Evolutionary conservation across 92 coral and sea anemone genomes (phyloP), one percentile per base, ranked within the genome.

Genomic region (Desmophyllum pertusum): DNA sequence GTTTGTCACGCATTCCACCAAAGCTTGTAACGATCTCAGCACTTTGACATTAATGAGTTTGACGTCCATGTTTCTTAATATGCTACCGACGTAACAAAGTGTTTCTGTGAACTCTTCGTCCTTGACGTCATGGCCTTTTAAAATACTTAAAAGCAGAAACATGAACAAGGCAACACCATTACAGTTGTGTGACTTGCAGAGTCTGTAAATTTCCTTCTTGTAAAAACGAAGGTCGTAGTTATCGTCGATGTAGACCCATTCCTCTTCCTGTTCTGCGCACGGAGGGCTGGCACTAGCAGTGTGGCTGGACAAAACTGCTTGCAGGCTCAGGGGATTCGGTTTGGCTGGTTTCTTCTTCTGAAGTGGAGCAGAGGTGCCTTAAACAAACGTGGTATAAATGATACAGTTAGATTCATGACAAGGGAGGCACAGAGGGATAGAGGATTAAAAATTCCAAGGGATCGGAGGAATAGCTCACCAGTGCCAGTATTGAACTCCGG

Each of bases 1-100:
- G 79, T 82, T 89, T 46, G 87, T 89, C 51, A 92, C 93, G 80
- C 98, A 92, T 68, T 96, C 98, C 61, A 94, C 91, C 79, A 96
- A 70, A 5, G 88, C 93, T 83, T 96, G 99, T 27, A 96, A 83
- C 55, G 99, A 89, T 76, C 76, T 89, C 55, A 96, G 69, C 18
- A 96, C 99, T 46, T 86, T 86, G 41, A 88, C 86, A 64, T 94
- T 95, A 25, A 94, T 86, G 15, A 94, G 89, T 2, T 85, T 80
- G 2, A 91, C 86, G 84, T 94, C 91, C 78, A 92, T 83, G 42
- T 85, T 83, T 74, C 92, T 85, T 45, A 96, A 39, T 80, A 96
- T 93, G 87, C 86, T 88, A 21, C 98, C 93, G 57, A 96, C 94
- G 75, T 83, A 89, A 21, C 81, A 59, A 18, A 94, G 51, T 6